Evolutionary conservation across 2,113 vertebrate species (phyloP).

Genomic region (Paralichthys olivaceus): DNA sequence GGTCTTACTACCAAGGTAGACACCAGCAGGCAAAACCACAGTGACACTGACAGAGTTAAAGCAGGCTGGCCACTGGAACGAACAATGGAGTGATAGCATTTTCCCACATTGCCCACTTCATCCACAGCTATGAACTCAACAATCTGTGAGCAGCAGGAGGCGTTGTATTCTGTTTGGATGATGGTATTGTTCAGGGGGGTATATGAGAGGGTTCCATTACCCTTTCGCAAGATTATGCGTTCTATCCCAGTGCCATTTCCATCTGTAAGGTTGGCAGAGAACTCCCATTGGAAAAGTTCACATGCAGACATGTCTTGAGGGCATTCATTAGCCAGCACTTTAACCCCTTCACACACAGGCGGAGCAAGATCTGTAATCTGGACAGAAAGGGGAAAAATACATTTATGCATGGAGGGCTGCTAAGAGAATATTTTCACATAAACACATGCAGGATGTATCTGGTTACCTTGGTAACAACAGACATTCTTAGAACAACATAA

Average conservation of each 20-base stretch:
- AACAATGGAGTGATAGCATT: slow-evolving; percentile 68
- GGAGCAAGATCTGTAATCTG: slow-evolving; percentile 79
- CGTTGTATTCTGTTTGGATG: slow-evolving; percentile 58
- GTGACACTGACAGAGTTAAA: slow-evolving; percentile 40
- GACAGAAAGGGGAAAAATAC: not conserved
- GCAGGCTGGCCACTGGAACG: slow-evolving; percentile 39
- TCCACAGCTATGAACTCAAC: slow-evolving; percentile 74
- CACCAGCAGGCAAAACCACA: slow-evolving; percentile 69
- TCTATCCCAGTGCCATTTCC: slow-evolving; percentile 72
- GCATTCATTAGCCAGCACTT: slow-evolving; percentile 45
- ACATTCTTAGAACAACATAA: slow-evolving; percentile 73
- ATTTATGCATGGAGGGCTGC: not conserved
- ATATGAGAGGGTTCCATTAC: slow-evolving; percentile 57
- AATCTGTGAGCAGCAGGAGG: slow-evolving; percentile 79
- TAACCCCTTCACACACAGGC: slow-evolving; percentile 67
- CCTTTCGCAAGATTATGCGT: slow-evolving; percentile 53
- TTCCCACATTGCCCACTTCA: slow-evolving; percentile 79
- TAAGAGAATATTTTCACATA: not conserved
- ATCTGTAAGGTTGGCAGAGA: slow-evolving; percentile 74
- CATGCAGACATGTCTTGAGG: slow-evolving; percentile 59
- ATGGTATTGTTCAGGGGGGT: not conserved
- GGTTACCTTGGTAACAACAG: slow-evolving; percentile 78
- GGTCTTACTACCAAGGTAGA: slow-evolving; percentile 7
- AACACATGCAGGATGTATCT: not conserved
- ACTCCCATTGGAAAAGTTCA: slow-evolving; percentile 58